A percentile compares a stretch with the other conserved stretches of the same genome.
Evolutionary conservation across 1,140 invertebrate species (phyloP).

Genomic region (Drosophila sp.): DNA sequence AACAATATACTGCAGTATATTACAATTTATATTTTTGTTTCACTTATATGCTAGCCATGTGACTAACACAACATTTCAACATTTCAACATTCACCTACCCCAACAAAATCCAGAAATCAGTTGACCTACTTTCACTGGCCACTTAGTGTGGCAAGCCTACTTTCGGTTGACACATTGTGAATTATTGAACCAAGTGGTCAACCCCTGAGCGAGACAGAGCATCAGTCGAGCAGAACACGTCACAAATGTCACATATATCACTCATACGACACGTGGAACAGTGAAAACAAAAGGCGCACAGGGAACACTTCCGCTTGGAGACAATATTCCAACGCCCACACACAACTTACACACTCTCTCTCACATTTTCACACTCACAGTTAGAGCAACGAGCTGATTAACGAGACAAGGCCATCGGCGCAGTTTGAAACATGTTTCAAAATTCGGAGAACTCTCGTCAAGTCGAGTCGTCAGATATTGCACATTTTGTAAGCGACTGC

Average conservation of each 20-base stretch:
- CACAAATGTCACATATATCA: conserved; percentile 59
- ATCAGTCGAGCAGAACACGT: conserved; percentile 13
- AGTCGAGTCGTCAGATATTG: not conserved
- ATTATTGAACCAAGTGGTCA: conserved; percentile 55
- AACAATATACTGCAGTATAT: not conserved
- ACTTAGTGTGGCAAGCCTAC: conserved; percentile 43
- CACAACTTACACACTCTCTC: conserved; percentile 7
- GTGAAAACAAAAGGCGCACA: conserved; percentile 45
- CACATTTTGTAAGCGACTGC: conserved; percentile 41
- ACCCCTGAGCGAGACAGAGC: conserved; percentile 40
- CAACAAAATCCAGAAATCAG: conserved; percentile 35
- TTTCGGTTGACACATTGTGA: conserved; percentile 54
- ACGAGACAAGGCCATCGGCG: conserved; percentile 54
- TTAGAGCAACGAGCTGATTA: conserved; percentile 40
- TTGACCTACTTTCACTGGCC: conserved; percentile 61
- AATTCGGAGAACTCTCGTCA: conserved; percentile 43
- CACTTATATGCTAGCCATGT: not conserved
- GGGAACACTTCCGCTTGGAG: conserved; percentile 49
- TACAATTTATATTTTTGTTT: not conserved
- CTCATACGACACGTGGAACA: conserved; percentile 49
- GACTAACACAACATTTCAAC: too few relatives aligned
- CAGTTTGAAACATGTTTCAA: conserved; percentile 55
- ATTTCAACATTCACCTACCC: conserved; percentile 41
- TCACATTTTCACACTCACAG: not conserved
- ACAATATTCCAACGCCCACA: conserved; percentile 44